Evolutionary conservation across 2,888 invertebrate genomes (phyloP), one percentile per base, ranked within the genome.

Genomic region (Orthosia cruda): DNA sequence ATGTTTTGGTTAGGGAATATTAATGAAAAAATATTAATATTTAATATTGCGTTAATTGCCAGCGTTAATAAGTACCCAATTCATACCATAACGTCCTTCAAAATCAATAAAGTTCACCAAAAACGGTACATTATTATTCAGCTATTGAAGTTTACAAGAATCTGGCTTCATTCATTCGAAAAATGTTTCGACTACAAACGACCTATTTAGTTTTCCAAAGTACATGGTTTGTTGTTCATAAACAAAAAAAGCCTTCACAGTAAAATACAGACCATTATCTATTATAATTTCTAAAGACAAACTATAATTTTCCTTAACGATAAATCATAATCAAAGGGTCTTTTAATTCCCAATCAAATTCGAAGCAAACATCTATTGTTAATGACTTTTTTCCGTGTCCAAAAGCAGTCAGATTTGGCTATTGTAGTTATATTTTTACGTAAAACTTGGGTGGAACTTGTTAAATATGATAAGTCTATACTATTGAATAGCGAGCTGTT

Each of bases 361-460:
- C 80, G 82, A 78, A 79, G 71, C 85, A 83, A 89, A 50, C 66
- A 89, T 84, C 82, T 84, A 81, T 85, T 87, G 79, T 79, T 92
- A 92, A 93, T 90, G 91, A 90, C 90, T 82, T 86, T 88, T 88
- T 93, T 84, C 81, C 92, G 92, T 92, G 92, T 86, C 85, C 70
- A 63, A 68, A 83, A 81, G 83, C 89, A 84, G 84, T 91, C 85
- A 76, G 83, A 81, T 86, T 87, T 74, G 82, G 72, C 81, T 77
- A 78, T 86, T 81, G 72, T 70, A 75, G 71, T 84, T 85, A 73
- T 89, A 89, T 89, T 77, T 80, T 83, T 72, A 83, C 64, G 80
- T 75, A 71, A 83, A 80, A 75, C 66, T 61, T 62, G 55, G 50
- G 65, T 63, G n/a, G 52, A 57, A 70, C 32, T 59, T 52, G 52